Base-by-base conservation (phyloP, 2,888 invertebrate genomes). In the Electrophaes corylata region DNA sequence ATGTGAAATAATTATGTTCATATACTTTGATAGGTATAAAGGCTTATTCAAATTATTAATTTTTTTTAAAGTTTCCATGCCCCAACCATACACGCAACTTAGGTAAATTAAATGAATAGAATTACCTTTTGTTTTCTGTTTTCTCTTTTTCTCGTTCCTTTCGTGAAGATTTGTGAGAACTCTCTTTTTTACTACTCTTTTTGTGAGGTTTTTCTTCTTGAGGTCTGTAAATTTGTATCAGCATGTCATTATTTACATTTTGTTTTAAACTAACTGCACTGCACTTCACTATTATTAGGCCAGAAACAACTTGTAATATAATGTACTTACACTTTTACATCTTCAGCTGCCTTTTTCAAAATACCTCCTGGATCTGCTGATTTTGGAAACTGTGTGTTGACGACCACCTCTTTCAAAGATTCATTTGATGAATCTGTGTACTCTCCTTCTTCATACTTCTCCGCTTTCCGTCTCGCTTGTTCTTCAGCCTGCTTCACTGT, bases 401-500 rank as follows among this genome's bases (percentile, higher is more conserved):
- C 71, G 19, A 81, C 77, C 23, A 88, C 81, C 19, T 85, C 87
- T 65, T 84, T 84, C 11, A 76, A 80, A 11, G 84, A 86, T 63
- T 84, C 84, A 64, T 76, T 83, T 4, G 91, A 89, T 0, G 91
- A 84, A 56, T 91, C 91, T 6, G 93, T 90, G 56, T 94, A 86
- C 82, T 94, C 94, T 0, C 94, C 94, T 65, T 94, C 94, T 81
- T 94, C 94, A 84, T 92, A 92, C 64, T 92, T 92, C 48, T 93
- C 93, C 12, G 93, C 93, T 73, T 92, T 94, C 57, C 92, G 92
- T 56, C 93, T 92, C 16, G 93, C 93, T 70, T 93, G 93, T 65
- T 93, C 93, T 72, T 95, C 94, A 37, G 94, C 93, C 76, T 94
- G 92, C 71, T 94, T 94, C 0, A 94, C 93, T 5, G 94, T 93